Evolutionary conservation across 2,113 vertebrate species (phyloP).

Genomic region (Odocoileus virginianus): DNA sequence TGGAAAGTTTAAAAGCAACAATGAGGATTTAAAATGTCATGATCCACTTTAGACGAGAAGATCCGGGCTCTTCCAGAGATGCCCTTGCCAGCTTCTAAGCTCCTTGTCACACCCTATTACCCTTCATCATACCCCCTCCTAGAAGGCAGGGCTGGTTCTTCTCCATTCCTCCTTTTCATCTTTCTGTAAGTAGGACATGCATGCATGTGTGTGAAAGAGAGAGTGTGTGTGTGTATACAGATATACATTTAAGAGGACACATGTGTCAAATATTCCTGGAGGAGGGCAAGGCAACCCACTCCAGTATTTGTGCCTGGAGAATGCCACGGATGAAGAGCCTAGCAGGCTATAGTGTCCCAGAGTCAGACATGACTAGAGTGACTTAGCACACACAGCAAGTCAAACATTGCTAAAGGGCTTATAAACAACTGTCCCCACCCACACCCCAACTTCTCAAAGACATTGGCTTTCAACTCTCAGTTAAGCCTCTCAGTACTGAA

Average conservation of each 20-base stretch:
- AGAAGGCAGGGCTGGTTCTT: too few relatives aligned
- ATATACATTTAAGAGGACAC: background rate
- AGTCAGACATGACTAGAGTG: rapidly evolving
- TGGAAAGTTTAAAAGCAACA: background rate
- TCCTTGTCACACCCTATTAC: rapidly evolving
- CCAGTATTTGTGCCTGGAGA: background rate
- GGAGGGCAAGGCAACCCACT: background rate
- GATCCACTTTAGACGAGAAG: rapidly evolving
- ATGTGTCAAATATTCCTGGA: background rate
- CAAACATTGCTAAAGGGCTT: rapidly evolving
- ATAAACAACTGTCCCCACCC: background rate
- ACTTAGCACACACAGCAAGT: rapidly evolving
- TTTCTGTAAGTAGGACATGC: background rate
- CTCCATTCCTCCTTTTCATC: background rate
- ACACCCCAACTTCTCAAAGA: background rate
- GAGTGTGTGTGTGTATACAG: background rate
- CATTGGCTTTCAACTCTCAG: background rate
- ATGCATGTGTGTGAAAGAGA: too few relatives aligned
- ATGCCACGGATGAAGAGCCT: background rate
- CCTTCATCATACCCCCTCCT: background rate
- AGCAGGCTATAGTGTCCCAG: too few relatives aligned
- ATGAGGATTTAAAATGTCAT: too few relatives aligned
- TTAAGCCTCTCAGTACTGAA: too few relatives aligned
- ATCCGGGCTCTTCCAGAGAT: background rate
- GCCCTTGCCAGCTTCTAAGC: rapidly evolving